Base-by-base conservation (phyloP, 2,797 vertebrate species). In the Vireo griseus region DNA sequence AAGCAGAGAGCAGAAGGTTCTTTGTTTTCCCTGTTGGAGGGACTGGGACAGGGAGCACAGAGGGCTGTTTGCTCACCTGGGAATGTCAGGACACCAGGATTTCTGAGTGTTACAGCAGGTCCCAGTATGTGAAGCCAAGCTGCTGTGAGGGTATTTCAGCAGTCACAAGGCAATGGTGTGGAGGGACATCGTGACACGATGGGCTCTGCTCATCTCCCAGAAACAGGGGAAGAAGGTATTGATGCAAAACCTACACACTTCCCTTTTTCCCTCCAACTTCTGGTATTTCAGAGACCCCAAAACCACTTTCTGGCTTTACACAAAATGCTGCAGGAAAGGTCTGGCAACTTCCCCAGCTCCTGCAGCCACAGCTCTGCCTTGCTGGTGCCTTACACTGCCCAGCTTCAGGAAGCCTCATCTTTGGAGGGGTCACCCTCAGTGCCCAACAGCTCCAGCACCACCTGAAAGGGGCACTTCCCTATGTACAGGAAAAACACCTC, bases 151-250 rank as follows among this genome's bases (percentile, higher is more conserved):
- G 15, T 11, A 26, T 44, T 58, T 44, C 68, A 68, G 79, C 54
- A 72, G 54, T 45, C 50, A 19, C 39, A 5, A 0, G 8, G 63
- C 63, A 58, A 8, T 0, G 1, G 4, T 4, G 13, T 6, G 16
- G n/a, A 83, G 51, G 26, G 29, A 72, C 25, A 77, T 7, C 72
- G 37, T 2, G 1, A 26, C 25, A 25, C 2, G 5, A 65, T 29
- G 3, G 0, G 37, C 51, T 59, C 39, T 42, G 6, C 28, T 22
- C 48, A 61, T 26, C 39, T 75, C 62, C 54, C 76, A 50, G 18
- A 83, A 90, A 26, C 6, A 16, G 1, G 3, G n/a, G 9, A 80
- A 54, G 51, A 17, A 63, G 28, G 25, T 3, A 67, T 24, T 42
- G 26, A 44, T 9, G 31, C 58, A 78, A 75, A 83, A 54, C 28